Evolutionary conservation across 2,888 invertebrate species (phyloP), one percentile per base, ranked within the genome.

Genomic region (Myopa testacea): DNA sequence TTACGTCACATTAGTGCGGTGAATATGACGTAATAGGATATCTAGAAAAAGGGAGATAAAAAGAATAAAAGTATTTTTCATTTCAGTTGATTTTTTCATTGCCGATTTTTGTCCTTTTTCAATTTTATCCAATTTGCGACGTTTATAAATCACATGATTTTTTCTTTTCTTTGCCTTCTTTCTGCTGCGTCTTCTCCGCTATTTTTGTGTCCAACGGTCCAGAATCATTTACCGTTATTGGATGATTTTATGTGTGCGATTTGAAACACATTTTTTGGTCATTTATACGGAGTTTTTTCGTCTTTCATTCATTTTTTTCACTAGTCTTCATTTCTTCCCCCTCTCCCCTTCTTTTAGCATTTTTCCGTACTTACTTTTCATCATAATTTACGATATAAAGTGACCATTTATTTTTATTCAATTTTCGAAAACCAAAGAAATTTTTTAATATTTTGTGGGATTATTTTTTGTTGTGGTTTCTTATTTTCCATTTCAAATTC

Each of bases 231-330:
- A 19, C 3, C 52, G 75, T 65, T 60, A 75, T 75, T 75, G 75
- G 58, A 68, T 75, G 75, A 68, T 34, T 58, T 75, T 68, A 60
- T 68, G 67, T 58, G 12, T 50, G 74, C 58, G 40, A 72, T 70
- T 55, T 65, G 71, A 71, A 65, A 63, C 58, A 73, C 60, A 68
- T 75, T 68, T 75, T 60, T 37, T 45, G 45, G 65, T 75, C 75
- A 75, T 58, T 68, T 68, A 26, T 63, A 74, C 34, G 63, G 34
- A 10, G 14, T 65, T 14, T 34, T 63, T 74, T 74, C 58, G 14
- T 6, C 16, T n/a, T 40, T 73, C 45, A 38, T 45, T 62, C n/a
- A n/a, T 1, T 12, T 19, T 19, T 62, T 60, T 73, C 7, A 12
- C 14, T 6, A 12, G 26, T 1, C 19, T 26, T n/a, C n/a, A n/a